Evolutionary conservation across 2,888 invertebrate species (phyloP), one percentile per base, ranked within the genome.

Genomic region (Ophonus ardosiacus): DNA sequence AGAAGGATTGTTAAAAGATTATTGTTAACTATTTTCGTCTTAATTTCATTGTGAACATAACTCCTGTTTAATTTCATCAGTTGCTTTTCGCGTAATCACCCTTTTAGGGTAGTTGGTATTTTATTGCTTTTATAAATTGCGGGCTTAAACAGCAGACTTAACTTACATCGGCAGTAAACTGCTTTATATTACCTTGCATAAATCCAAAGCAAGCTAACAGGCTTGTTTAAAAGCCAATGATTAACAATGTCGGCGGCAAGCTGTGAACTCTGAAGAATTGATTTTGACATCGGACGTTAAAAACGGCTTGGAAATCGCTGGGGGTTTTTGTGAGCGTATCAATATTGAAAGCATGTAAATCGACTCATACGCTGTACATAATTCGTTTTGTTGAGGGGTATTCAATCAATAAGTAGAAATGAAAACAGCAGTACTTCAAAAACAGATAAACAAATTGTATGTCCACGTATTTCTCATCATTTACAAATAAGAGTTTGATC

Each of bases 61-160:
- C 81, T 81, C 63, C n/a, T 6, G 13, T 81, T 61, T 81, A 81
- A 81, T 65, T 43, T 81, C 81, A 81, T 43, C 81, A 63, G 63
- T 65, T 81, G 40, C 81, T 65, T 38, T 63, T 61, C 31, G 13
- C 43, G 40, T 74, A 74, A 74, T 74, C 83, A 83, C 83, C 83
- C 83, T 83, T 83, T 83, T 68, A 76, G 83, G 74, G 74, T 74
- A 74, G 83, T 76, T 83, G 74, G 74, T 38, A 76, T 83, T 83
- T 83, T 83, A 83, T 83, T 83, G 83, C 83, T 76, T 83, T 83
- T 83, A 83, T 83, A 83, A 83, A 83, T 83, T 83, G 76, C 83
- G 40, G 74, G 76, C 76, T 83, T 83, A 83, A 83, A 83, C 61
- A 83, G 56, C 59, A 83, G 83, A 18, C 59, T 83, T 83, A 76